Percentiles rank a stretch among this genome's conserved stretches.
Evolutionary conservation across 2,888 invertebrate species (phyloP).

Genomic region (Oegoconia quadripuncta): DNA sequence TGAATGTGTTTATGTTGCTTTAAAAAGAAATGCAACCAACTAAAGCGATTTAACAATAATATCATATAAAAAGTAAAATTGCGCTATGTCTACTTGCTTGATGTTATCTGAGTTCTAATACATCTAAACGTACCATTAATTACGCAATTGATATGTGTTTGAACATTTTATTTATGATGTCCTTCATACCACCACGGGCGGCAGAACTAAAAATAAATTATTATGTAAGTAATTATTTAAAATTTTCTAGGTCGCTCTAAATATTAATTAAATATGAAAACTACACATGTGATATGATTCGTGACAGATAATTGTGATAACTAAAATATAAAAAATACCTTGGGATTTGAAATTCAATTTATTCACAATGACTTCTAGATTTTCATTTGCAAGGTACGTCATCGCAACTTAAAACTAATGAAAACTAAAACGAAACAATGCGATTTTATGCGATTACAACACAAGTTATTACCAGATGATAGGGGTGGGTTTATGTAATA

Average conservation of each 20-base stretch:
- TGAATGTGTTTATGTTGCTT: background rate
- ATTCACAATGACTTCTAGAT: conserved; percentile 2
- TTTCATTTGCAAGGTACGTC: conserved; percentile 18
- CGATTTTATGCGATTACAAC: conserved; percentile 26
- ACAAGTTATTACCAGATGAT: conserved; percentile 30
- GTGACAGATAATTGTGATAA: too few relatives aligned
- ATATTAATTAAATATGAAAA: too few relatives aligned
- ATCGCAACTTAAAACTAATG: conserved; percentile 36
- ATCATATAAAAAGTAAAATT: conserved; percentile 22
- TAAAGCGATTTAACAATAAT: too few relatives aligned
- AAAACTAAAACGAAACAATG: conserved; percentile 31
- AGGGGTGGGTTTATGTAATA: conserved; percentile 69
- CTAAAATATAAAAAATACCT: conserved; percentile 11
- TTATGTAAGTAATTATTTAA: conserved; percentile 28
- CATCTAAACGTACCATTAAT: conserved; percentile 48
- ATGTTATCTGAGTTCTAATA: conserved; percentile 38
- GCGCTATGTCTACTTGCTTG: conserved; percentile 37
- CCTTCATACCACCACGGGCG: conserved; percentile 69
- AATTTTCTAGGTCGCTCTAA: too few relatives aligned
- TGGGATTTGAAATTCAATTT: conserved; percentile 1
- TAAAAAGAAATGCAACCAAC: background rate
- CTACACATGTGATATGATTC: too few relatives aligned
- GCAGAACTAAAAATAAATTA: conserved; percentile 69
- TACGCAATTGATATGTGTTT: conserved; percentile 32
- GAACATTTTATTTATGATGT: conserved; percentile 36